Percentiles rank a stretch among this genome's conserved stretches.
These are phyloP conservation scores for Ennomos quercinarius DNA, from an alignment of 2,888 invertebrate species.

Conservation along the genomic window DNA sequence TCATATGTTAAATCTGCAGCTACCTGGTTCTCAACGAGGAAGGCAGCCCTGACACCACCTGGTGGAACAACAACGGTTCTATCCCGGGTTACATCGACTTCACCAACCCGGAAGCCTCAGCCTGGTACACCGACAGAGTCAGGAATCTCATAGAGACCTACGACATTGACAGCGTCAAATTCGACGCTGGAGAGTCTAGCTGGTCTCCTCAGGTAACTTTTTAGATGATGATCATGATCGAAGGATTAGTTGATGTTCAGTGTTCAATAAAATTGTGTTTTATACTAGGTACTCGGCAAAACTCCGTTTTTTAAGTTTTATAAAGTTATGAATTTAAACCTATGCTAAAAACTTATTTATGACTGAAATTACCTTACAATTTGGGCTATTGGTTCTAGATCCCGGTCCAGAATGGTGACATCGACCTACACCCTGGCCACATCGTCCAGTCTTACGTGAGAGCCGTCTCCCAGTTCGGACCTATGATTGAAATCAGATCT, in stretches of 20 bases:
- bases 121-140: conserved; percentile 85
- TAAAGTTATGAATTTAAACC: no score
- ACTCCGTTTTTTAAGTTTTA: no score
- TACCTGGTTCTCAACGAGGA: conserved; percentile 82
- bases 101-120: conserved; percentile 87
- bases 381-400: conserved; percentile 57
- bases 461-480: conserved; percentile 85
- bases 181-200: conserved; percentile 92
- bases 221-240: background rate
- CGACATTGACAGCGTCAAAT: conserved; percentile 91
- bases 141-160: conserved; percentile 84
- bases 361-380: no score
- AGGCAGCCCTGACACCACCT: conserved; percentile 75
- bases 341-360: no score
- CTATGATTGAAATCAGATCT: conserved; percentile 89
- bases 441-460: conserved; percentile 85
- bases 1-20: conserved; percentile 48
- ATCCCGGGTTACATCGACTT: conserved; percentile 89
- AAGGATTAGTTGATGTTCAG: no score
- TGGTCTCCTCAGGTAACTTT: conserved; percentile 86
- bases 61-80: conserved; percentile 85
- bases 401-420: conserved; percentile 83
- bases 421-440: conserved; percentile 84
- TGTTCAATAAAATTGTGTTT: no score
- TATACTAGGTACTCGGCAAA: no score